Evolutionary conservation across 2,113 vertebrate species (phyloP), one percentile per base, ranked within the genome.

Genomic region (Aldabrachelys gigantea): DNA sequence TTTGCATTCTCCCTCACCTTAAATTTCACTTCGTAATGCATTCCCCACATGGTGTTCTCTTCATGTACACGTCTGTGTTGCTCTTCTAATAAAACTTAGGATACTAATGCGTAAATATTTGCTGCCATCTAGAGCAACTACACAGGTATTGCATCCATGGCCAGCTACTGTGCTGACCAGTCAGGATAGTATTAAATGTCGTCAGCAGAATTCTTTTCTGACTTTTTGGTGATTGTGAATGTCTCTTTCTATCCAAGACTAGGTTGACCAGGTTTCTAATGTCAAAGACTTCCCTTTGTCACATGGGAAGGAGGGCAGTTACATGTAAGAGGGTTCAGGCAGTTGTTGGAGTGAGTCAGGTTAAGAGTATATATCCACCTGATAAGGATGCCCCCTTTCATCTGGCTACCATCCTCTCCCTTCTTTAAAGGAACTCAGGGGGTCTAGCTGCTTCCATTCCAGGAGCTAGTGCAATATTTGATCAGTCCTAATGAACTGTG

Each of bases 181-280:
- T 75, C 69, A 75, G n/a, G 38, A 41, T 41, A 75, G 22, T 25
- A 4, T 44, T 38, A 38, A 16, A 14, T 41, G 24, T 10, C 1
- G 6, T 2, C 44, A 2, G 0, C 8, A 0, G 56, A 9, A 56
- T 41, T 62, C 75, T 9, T 0, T 52, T 38, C 1, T 1, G 8
- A 7, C 52, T 10, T 10, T 1, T 1, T 50, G 10, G 11, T 44
- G 1, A 52, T 54, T 38, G 31, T 12, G 9, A 53, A 10, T 7
- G 50, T 6, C 47, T 56, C 72, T 49, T 9, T 8, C 8, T 2
- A 1, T 31, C 57, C 10, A 1, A 12, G 47, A 7, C 4, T 53
- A n/a, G 13, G 10, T 8, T 8, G 10, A 3, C 0, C 3, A 13
- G 16, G 56, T 27, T 53, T 3, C 31, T 8, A 22, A 1, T 0